Percentiles rank a stretch among this genome's conserved stretches.
phyloP scores from a whole-genome alignment of 2,888 invertebrate species.

The Latrodectus hesperus region DNA sequence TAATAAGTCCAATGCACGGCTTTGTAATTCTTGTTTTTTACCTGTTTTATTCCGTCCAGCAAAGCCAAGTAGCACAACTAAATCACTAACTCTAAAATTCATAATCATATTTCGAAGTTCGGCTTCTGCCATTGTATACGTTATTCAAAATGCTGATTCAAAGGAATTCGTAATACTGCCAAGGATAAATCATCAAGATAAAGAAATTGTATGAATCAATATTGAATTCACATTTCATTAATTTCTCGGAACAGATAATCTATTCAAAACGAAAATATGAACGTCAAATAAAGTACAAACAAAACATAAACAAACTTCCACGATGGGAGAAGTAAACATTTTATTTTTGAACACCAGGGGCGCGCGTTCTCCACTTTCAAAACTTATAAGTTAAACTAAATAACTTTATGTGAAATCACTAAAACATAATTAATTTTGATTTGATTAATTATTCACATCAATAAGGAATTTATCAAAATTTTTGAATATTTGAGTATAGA shows the following conservation, averaged over 20 bases:
- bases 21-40: constrained; percentile 86
- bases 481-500: too few species aligned
- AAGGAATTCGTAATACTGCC: too few species aligned
- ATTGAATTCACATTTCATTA: background rate
- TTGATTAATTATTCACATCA: too few species aligned
- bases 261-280: background rate
- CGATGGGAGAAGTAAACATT: background rate
- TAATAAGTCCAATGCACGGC: constrained; percentile 83
- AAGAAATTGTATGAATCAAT: background rate
- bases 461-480: too few species aligned
- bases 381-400: too few species aligned
- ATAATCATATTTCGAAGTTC: constrained; percentile 76
- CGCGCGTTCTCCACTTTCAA: too few species aligned
- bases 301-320: constrained; percentile 8
- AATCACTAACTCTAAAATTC: constrained; percentile 88
- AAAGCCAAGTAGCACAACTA: constrained; percentile 87
- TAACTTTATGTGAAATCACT: too few species aligned
- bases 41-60: constrained; percentile 87
- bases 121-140: constrained; percentile 51
- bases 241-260: background rate
- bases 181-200: too few species aligned
- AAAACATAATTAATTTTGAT: too few species aligned
- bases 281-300: background rate
- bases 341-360: too few species aligned
- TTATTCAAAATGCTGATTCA: background rate